Evolutionary conservation across 2,113 vertebrate species (phyloP), one percentile per base, ranked within the genome.

Genomic region (Gasterosteus aculeatus): DNA sequence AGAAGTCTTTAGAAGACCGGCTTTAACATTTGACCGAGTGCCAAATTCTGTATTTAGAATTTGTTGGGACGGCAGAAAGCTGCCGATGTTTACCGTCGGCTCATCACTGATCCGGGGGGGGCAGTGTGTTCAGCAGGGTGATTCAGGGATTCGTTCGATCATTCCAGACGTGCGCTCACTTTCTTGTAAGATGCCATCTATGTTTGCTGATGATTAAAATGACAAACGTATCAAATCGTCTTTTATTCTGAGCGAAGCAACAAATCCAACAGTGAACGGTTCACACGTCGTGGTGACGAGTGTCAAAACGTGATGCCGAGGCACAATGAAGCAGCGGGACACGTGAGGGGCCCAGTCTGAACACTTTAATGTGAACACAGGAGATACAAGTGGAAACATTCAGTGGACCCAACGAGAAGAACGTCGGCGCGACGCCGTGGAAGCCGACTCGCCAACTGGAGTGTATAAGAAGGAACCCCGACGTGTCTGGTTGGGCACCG

Each of bases 311-410:
- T 5, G 1, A 16, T 3, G 42, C 42, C 42, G 4, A 10, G n/a
- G 3, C n/a, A 22, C 12, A 33, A 68, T 60, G 22, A 56, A 64
- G 47, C 12, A 64, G 67, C 29, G 6, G 33, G 15, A 83, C 18
- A 68, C 69, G 12, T 1, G 11, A 12, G 62, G 7, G 22, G 2
- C 91, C 68, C 78, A 86, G 85, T 90, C 85, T 87, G 80, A 91
- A 93, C 87, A 94, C 83, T 93, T 93, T 93, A 93, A 88, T 95
- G 83, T 91, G 80, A 91, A 91, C 86, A 92, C 78, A 90, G 85
- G 81, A 88, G 75, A 85, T 62, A 90, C 80, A 89, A 62, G 73
- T 44, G 83, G 81, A 84, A 76, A 88, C 71, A 77, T 49, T 9
- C 53, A 74, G 68, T 87, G 71, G 69, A 60, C 77, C 74, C 66